Evolutionary conservation across 2,113 vertebrate species (phyloP).

Genomic region (Phalacrocorax aristotelis): DNA sequence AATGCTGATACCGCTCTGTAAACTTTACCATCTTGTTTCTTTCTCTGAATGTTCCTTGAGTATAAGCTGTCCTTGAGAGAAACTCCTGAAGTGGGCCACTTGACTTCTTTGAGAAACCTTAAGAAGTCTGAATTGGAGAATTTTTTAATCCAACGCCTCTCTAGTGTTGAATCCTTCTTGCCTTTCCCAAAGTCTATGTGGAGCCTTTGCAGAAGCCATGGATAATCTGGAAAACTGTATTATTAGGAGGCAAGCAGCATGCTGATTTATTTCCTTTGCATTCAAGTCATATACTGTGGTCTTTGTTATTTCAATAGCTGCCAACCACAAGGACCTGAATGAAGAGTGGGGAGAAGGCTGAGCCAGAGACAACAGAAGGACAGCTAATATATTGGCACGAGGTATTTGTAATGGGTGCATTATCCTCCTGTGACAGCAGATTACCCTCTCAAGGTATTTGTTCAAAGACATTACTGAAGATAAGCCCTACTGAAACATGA

Average conservation of each 20-base stretch:
- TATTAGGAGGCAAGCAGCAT: background rate
- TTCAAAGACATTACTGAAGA: background rate
- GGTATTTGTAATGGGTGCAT: background rate
- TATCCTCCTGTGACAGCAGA: background rate
- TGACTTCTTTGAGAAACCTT: background rate
- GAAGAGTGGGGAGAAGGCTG: background rate
- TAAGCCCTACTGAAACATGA: background rate
- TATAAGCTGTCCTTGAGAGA: background rate
- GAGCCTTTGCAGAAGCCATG: background rate
- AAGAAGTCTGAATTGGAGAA: background rate
- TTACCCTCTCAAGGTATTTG: background rate
- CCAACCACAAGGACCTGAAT: slow-evolving; percentile 15
- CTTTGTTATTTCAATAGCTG: slow-evolving; percentile 23
- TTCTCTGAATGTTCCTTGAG: background rate
- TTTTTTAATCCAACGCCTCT: background rate
- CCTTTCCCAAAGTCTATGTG: background rate
- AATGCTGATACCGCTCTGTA: background rate
- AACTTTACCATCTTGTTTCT: background rate
- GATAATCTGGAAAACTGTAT: background rate
- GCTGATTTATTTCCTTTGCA: slow-evolving; percentile 17
- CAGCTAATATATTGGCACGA: background rate
- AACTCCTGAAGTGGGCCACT: background rate
- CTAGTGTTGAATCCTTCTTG: background rate
- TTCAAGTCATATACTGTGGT: slow-evolving; percentile 1
- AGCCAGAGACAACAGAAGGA: slow-evolving; percentile 28